Conservation (phyloP, 2,113 vertebrate genomes). For the Prunella fulvescens region DNA sequence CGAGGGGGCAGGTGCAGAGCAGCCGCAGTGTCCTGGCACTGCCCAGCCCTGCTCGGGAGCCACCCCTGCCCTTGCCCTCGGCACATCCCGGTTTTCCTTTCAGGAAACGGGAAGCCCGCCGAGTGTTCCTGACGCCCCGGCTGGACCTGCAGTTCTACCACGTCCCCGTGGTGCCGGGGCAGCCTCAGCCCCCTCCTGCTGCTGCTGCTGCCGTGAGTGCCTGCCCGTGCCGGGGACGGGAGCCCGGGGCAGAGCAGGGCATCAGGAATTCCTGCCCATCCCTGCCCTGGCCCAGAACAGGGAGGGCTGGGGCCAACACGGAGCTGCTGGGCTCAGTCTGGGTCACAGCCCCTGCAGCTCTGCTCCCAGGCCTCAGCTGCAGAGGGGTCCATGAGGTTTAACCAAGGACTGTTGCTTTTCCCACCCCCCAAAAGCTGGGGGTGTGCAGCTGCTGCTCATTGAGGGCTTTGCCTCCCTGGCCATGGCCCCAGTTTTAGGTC, state of each 20-base stretch:
- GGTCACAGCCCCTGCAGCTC: neutral
- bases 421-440: neutral
- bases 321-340: neutral
- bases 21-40: neutral
- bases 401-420: neutral
- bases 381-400: neutral
- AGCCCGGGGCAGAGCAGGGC: neutral
- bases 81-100: neutral
- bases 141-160: slow-evolving; percentile 92
- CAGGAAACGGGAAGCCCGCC: slow-evolving; percentile 87
- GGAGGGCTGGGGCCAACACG: neutral
- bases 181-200: neutral
- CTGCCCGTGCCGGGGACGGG: fast-evolving
- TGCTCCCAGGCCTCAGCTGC: neutral
- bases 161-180: slow-evolving; percentile 74
- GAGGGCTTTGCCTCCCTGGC: neutral
- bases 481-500: neutral
- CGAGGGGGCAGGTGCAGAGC: fast-evolving
- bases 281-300: neutral
- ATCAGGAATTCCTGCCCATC: neutral
- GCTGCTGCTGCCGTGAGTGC: slow-evolving; percentile 56
- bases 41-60: neutral
- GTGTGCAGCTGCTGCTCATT: neutral
- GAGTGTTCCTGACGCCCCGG: slow-evolving; percentile 82
- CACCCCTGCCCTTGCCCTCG: neutral